A percentile compares a stretch with the other conserved stretches of the same genome.
Conservation (phyloP, 2,113 vertebrate genomes). For the Pogona vitticeps region DNA sequence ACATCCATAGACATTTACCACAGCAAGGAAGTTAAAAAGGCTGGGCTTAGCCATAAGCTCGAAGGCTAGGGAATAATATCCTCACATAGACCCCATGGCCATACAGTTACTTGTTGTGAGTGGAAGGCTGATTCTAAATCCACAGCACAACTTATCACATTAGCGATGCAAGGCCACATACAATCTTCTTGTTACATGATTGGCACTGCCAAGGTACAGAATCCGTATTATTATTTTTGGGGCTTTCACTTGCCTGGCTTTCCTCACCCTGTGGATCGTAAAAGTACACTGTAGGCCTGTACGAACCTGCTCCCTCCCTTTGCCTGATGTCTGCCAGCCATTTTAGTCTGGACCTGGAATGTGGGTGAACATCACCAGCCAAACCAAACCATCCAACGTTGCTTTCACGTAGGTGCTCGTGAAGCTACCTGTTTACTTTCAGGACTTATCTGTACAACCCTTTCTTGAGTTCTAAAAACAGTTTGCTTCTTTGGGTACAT, state of each 20-base stretch:
- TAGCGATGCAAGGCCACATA: neutral
- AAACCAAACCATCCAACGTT: neutral
- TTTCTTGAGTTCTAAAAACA: neutral
- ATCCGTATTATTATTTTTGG: neutral
- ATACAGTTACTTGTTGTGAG: neutral
- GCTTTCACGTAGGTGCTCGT: neutral
- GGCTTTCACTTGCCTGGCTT: neutral
- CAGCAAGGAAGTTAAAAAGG: too few relatives aligned
- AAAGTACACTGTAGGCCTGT: neutral
- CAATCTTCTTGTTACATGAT: neutral
- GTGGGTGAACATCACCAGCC: neutral
- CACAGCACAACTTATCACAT: neutral
- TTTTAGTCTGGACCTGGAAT: constrained; percentile 5
- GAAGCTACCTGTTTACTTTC: neutral
- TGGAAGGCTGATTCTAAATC: neutral
- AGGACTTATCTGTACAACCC: neutral
- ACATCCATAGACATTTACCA: too few relatives aligned
- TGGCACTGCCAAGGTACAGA: neutral
- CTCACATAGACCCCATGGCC: neutral
- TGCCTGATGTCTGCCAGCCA: neutral
- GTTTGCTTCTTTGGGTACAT: neutral
- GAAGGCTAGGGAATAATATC: too few relatives aligned
- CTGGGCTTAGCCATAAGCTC: neutral
- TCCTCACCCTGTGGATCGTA: neutral
- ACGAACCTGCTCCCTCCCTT: neutral